Conservation (phyloP, 2,113 vertebrate species). For the Rhea americana region DNA sequence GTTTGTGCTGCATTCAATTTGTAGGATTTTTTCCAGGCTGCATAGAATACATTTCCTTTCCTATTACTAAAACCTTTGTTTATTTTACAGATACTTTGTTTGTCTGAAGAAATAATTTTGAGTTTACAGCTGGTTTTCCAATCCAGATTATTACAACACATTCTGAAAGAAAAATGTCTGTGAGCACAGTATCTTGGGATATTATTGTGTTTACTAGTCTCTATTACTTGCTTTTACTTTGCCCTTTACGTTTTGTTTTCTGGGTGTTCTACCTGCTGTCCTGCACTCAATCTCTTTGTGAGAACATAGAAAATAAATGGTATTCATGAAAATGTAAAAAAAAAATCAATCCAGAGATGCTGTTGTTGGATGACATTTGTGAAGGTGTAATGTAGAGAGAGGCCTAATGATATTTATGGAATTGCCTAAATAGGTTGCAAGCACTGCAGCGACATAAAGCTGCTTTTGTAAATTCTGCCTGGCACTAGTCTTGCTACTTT, state of each 20-base stretch:
- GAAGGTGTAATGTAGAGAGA: neutral
- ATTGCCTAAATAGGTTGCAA: neutral
- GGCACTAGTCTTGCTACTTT: neutral
- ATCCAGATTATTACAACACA: conserved; percentile 22
- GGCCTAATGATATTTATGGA: neutral
- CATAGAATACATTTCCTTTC: neutral
- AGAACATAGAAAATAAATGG: neutral
- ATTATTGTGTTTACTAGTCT: neutral
- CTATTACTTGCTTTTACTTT: neutral
- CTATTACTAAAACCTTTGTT: neutral
- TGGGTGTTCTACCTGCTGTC: conserved; percentile 5
- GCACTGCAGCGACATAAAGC: neutral
- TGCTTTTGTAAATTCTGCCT: neutral
- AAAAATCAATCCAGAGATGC: neutral
- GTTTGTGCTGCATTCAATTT: neutral
- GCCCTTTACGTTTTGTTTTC: neutral
- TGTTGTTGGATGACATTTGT: neutral
- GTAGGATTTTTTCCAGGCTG: neutral
- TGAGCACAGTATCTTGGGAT: conserved; percentile 1
- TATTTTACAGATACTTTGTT: neutral
- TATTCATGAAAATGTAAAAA: neutral
- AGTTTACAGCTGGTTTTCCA: neutral
- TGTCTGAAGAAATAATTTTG: neutral
- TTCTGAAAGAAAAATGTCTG: conserved; percentile 2
- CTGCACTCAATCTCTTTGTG: neutral